Evolutionary conservation across 1,140 invertebrate genomes (phyloP).

Genomic region (Arion vulgaris): DNA sequence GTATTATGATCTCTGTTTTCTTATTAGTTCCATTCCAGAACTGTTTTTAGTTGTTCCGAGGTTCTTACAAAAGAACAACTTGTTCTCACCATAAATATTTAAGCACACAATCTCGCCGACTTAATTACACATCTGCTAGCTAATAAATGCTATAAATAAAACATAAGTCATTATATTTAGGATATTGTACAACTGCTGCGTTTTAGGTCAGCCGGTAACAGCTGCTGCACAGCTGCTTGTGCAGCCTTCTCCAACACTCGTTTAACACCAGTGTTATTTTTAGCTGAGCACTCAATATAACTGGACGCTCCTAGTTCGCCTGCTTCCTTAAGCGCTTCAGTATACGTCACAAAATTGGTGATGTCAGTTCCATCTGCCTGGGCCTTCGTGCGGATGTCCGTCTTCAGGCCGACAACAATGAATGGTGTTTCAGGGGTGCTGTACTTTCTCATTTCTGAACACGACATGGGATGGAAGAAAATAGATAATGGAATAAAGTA

Average conservation of each 20-base stretch:
- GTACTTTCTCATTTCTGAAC: slow-evolving; percentile 21
- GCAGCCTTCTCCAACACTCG: slow-evolving; percentile 61
- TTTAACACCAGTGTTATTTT: slow-evolving; percentile 55
- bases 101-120: no score
- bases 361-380: slow-evolving; percentile 14
- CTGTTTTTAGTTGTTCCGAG: no score
- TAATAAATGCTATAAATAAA: no score
- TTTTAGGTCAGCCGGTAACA: slow-evolving; percentile 18
- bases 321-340: slow-evolving; percentile 84
- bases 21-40: no score
- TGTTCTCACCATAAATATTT: no score
- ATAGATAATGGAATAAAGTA: no score
- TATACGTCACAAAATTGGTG: slow-evolving; percentile 66
- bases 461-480: neutral
- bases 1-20: no score
- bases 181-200: slow-evolving; percentile 44
- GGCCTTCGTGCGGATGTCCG: slow-evolving; percentile 15
- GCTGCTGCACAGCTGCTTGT: slow-evolving; percentile 36
- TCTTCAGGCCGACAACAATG: slow-evolving; percentile 25
- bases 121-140: no score
- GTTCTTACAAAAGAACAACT: no score
- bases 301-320: slow-evolving; percentile 81
- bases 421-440: slow-evolving; percentile 12
- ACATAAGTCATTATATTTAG: no score
- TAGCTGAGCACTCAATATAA: slow-evolving; percentile 92